Conservation (phyloP, 2,888 invertebrate species). For the Leptura quadrifasciata region DNA sequence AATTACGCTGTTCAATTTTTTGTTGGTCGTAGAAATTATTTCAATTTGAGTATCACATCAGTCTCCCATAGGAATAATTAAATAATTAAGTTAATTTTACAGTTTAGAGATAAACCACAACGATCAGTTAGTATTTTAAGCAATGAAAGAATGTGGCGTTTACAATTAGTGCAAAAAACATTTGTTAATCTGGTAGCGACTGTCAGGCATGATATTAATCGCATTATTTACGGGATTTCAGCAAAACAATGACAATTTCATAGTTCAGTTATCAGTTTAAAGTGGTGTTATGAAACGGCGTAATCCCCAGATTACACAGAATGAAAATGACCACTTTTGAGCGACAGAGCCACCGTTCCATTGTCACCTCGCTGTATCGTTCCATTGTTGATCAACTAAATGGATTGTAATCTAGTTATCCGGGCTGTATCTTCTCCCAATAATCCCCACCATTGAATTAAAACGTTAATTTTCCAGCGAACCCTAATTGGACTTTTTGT, state of each 20-base stretch:
- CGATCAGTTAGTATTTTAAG: no score
- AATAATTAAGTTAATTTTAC: no score
- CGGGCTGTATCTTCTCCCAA: slow-evolving; percentile 43
- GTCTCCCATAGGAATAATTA: no score
- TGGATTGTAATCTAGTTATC: slow-evolving; percentile 46
- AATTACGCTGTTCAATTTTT: no score
- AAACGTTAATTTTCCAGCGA: slow-evolving; percentile 48
- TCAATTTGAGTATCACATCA: no score
- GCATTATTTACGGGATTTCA: slow-evolving; percentile 38
- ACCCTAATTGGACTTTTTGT: slow-evolving; percentile 52
- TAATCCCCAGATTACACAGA: slow-evolving; percentile 40
- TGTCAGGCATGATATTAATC: slow-evolving; percentile 20
- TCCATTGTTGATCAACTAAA: slow-evolving; percentile 41
- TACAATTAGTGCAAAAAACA: neutral
- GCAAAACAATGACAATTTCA: slow-evolving; percentile 39
- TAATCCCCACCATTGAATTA: slow-evolving; percentile 46
- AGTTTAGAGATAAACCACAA: no score
- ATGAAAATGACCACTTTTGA: slow-evolving; percentile 42
- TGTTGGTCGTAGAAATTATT: no score
- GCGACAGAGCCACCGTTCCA: slow-evolving; percentile 32
- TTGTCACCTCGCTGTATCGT: slow-evolving; percentile 44
- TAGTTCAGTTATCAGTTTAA: slow-evolving; percentile 41
- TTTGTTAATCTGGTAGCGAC: neutral
- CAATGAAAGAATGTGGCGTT: neutral
- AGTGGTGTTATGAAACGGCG: slow-evolving; percentile 41